phyloP scores from a whole-genome alignment of 1,140 invertebrate species.

The Patella vulgata region DNA sequence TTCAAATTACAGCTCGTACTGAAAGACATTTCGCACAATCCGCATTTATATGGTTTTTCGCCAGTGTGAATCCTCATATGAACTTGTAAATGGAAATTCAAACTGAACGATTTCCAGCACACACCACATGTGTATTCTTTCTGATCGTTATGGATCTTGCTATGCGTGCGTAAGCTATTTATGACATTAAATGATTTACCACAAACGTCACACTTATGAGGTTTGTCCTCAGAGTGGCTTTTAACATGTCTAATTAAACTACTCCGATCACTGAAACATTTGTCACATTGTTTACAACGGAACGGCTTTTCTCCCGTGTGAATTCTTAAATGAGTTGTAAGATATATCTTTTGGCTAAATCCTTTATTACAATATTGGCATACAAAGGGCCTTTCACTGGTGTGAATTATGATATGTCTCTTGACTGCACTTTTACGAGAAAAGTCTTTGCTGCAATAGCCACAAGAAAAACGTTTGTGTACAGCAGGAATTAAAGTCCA shows the following conservation, averaged over 20 bases:
- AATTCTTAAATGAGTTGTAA: constrained; percentile 9
- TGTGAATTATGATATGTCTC: constrained; percentile 6
- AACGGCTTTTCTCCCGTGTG: constrained; percentile 14
- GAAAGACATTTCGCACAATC: constrained; percentile 13
- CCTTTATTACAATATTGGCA: constrained; percentile 7
- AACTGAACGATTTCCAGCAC: background rate
- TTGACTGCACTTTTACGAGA: too few relatives aligned
- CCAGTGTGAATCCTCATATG: constrained; percentile 11
- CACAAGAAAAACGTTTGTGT: too few relatives aligned
- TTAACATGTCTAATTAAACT: constrained; percentile 12
- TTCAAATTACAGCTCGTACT: too few relatives aligned
- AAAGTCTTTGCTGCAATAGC: too few relatives aligned
- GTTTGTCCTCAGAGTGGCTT: background rate
- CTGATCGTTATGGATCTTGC: background rate
- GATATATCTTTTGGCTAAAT: constrained; percentile 1
- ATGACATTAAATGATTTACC: constrained; percentile 2
- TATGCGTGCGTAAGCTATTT: constrained; percentile 1
- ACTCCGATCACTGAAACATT: background rate
- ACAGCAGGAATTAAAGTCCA: too few relatives aligned
- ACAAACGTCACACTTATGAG: background rate
- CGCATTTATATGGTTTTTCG: constrained; percentile 28
- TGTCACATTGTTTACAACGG: constrained; percentile 3
- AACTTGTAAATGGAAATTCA: background rate
- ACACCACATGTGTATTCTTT: constrained; percentile 4
- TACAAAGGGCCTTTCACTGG: background rate